A percentile compares a stretch with the other conserved stretches of the same genome.
These are phyloP conservation scores for Trachelus troglodyta DNA, from an alignment of 2,888 invertebrate genomes.

Conservation along the genomic window DNA sequence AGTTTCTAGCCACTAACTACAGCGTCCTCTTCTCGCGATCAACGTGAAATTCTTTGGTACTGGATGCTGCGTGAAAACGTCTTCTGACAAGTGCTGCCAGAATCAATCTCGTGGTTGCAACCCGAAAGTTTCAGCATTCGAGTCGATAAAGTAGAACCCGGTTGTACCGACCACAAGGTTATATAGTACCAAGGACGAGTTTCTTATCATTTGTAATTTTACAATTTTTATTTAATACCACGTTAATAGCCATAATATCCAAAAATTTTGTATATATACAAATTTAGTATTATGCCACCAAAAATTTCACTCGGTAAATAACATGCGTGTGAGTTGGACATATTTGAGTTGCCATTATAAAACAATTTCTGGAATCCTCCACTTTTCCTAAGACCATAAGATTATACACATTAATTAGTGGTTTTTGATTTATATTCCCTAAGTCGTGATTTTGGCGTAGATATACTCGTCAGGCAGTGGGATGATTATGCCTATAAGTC, in stretches of 20 bases:
- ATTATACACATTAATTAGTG: not conserved
- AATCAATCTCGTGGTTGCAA: not conserved
- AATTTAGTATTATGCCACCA: not conserved
- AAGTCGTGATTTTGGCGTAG: not conserved
- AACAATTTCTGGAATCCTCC: not conserved
- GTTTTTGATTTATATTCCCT: not conserved
- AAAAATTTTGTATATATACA: not conserved
- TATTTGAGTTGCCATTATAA: not conserved
- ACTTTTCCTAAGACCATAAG: not conserved
- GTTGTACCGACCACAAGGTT: not conserved
- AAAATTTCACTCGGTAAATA: not conserved
- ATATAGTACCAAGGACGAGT: not conserved
- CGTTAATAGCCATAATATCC: not conserved
- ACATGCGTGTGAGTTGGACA: not conserved
- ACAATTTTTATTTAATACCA: not conserved
- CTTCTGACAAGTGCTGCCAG: not conserved
- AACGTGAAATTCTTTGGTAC: not conserved
- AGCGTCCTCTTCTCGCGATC: not conserved
- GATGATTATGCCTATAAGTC: not conserved
- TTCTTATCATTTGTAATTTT: not conserved
- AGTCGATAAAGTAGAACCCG: not conserved
- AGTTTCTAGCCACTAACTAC: not conserved
- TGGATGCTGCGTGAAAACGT: not conserved
- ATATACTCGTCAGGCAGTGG: not conserved
- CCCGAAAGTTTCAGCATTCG: not conserved